These are phyloP conservation scores for Lagopus muta DNA, from an alignment of 2,113 vertebrate genomes.

Conservation along the genomic window DNA sequence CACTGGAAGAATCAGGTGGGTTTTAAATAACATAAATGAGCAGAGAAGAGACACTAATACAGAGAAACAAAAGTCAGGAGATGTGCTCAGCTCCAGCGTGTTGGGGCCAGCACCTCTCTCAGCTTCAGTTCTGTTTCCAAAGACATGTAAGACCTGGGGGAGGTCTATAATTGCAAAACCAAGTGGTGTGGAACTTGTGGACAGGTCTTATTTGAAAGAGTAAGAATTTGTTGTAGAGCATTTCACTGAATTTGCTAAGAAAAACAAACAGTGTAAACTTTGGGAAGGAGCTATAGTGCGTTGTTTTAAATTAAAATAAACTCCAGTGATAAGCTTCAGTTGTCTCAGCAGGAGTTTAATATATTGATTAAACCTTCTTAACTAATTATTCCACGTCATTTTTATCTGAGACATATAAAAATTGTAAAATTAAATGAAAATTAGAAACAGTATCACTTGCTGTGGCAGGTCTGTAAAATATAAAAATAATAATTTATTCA, in stretches of 20 bases:
- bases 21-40: not conserved
- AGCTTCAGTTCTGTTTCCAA: not conserved
- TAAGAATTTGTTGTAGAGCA: not conserved
- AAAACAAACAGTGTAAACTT: not conserved
- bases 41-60: not conserved
- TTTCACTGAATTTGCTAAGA: not conserved
- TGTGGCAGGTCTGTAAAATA: conserved; percentile 14
- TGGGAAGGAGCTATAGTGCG: not conserved
- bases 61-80: not conserved
- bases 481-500: conserved; percentile 32
- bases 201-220: not conserved
- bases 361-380: not conserved
- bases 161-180: not conserved
- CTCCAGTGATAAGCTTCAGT: not conserved
- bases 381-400: not conserved
- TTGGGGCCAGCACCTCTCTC: not conserved
- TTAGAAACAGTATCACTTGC: not conserved
- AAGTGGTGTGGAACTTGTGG: not conserved
- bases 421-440: conserved; percentile 26
- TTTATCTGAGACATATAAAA: conserved; percentile 12
- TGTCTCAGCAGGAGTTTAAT: conserved; percentile 23
- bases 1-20: not conserved
- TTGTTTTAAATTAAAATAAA: conserved; percentile 21
- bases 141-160: not conserved
- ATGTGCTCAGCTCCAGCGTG: not conserved